Evolutionary conservation across 2,797 vertebrate species (phyloP), one percentile per base, ranked within the genome.

Genomic region (Gastrophryne carolinensis): DNA sequence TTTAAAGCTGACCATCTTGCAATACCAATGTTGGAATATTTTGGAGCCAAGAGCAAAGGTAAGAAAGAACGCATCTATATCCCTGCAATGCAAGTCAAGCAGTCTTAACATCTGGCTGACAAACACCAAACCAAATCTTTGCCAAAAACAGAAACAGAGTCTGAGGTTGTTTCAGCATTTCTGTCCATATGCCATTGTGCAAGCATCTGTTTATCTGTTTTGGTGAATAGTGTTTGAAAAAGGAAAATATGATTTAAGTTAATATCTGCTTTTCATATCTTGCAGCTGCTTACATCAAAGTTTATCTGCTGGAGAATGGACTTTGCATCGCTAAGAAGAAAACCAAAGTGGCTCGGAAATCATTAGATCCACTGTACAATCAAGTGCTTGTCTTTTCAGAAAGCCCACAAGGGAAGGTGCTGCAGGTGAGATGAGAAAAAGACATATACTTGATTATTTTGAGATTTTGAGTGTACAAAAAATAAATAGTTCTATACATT

Each of bases 281-380:
- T 89, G 11, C 83, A 99, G 97, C 97, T 78, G 96, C 95, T 82
- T 99, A 99, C 84, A 99, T 98, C 82, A 99, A 99, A 85, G 94
- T 98, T 79, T 99, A 99, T 83, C 91, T 99, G 72, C 89, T 99
- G 72, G 96, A 99, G 87, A 98, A 98, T 0, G 96, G 97, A 0
- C 58, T 91, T 73, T 99, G 97, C 78, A 90, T 98, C 79, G 93
- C 97, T 27, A 99, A 99, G 86, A 99, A 98, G 91, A 99, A 99
- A 87, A 99, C 97, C 78, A 99, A 98, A 91, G 92, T 95, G 0
- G 96, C 94, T 78, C 92, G 96, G 75, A 99, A 98, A 87, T 97
- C 95, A 0, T 85, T 98, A 86, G 96, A 98, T 81, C 97, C 97
- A 0, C 91, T 99, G 79, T 99, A 99, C 87, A 98, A 98, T 89